Evolutionary conservation across 53 echinoderm and acorn worm genomes (phyloP).

Genomic region (Astropecten irregularis): DNA sequence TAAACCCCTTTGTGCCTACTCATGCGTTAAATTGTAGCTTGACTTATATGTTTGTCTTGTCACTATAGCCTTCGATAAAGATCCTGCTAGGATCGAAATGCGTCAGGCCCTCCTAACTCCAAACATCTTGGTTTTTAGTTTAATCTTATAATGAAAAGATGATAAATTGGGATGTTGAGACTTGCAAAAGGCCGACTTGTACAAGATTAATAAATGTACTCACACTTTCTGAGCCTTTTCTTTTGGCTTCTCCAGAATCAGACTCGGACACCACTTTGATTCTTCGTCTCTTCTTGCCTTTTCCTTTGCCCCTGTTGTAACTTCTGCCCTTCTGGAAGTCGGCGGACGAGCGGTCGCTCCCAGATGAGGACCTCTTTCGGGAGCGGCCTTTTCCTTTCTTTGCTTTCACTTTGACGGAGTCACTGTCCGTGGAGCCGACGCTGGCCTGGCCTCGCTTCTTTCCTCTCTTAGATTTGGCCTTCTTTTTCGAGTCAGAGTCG

Average conservation of each 20-base stretch:
- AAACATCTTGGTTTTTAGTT: too few species aligned
- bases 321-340: constrained; percentile 51
- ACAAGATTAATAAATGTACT: too few species aligned
- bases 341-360: constrained; percentile 7
- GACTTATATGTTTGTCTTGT: too few species aligned
- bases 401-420: constrained; percentile 12
- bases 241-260: constrained; percentile 29
- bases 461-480: constrained; percentile 14
- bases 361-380: neutral
- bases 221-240: constrained; percentile 39
- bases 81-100: too few species aligned
- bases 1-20: too few species aligned
- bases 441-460: constrained; percentile 24
- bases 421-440: constrained; percentile 62
- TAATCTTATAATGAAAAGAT: too few species aligned
- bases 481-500: constrained; percentile 21
- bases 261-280: constrained; percentile 70
- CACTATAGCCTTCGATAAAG: too few species aligned
- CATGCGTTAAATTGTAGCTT: too few species aligned
- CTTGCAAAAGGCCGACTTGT: too few species aligned
- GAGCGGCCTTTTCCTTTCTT: constrained; percentile 47
- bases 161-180: too few species aligned
- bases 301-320: constrained; percentile 60
- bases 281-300: constrained; percentile 73
- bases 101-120: too few species aligned